Percentiles rank a stretch among this genome's conserved stretches.
Conservation (phyloP, 2,888 invertebrate genomes). For the Diabrotica balteata region DNA sequence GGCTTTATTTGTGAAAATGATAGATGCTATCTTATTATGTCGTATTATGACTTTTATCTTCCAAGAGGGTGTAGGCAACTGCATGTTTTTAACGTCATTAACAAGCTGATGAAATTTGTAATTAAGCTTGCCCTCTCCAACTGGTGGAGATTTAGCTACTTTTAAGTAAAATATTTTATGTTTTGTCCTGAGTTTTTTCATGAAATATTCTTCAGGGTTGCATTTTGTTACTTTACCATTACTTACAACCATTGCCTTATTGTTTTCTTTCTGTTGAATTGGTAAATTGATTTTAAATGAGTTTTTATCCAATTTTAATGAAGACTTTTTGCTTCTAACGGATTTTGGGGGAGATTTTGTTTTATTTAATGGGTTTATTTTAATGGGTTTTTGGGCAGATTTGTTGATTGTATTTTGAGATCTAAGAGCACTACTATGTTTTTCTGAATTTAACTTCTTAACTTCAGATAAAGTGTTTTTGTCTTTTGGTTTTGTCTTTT, state of each 20-base stretch:
- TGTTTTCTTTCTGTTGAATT: too few species aligned
- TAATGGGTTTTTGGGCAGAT: conserved; percentile 7
- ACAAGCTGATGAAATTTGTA: conserved; percentile 48
- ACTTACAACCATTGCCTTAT: conserved; percentile 13
- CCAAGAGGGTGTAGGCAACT: conserved; percentile 46
- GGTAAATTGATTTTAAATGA: too few species aligned
- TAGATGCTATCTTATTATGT: conserved; percentile 46
- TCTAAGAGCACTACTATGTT: conserved; percentile 24
- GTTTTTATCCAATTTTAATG: too few species aligned
- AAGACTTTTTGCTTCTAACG: too few species aligned
- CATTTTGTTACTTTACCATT: conserved; percentile 22
- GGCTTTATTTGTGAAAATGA: conserved; percentile 47
- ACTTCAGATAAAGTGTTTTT: not conserved
- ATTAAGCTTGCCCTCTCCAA: conserved; percentile 37
- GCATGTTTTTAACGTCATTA: conserved; percentile 48
- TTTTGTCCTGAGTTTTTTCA: conserved; percentile 19
- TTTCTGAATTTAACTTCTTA: conserved; percentile 5
- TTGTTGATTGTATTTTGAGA: conserved; percentile 22
- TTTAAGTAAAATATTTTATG: conserved; percentile 38
- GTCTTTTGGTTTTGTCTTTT: not conserved
- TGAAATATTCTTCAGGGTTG: conserved; percentile 13
- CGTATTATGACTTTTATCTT: conserved; percentile 50
- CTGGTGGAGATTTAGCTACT: conserved; percentile 27
- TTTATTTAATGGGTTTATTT: conserved; percentile 2
- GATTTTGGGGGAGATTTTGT: too few species aligned